Evolutionary conservation across 2,888 invertebrate species (phyloP), one percentile per base, ranked within the genome.

Genomic region (Thereva unica): DNA sequence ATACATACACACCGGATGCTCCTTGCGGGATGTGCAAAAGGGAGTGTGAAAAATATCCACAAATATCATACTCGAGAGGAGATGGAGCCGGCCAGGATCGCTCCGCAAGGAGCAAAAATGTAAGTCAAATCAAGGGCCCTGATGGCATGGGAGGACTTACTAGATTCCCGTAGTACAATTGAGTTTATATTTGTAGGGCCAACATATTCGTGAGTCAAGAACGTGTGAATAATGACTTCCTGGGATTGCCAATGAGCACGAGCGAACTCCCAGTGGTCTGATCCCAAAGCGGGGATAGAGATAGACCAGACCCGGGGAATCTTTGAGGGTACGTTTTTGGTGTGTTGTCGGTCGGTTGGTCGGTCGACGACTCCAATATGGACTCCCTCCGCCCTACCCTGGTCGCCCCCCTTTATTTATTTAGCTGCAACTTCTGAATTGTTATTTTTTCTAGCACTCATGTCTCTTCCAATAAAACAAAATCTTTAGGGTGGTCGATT

Each of bases 401-500:
- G 1, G 23, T 2, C 2, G 45, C 35, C n/a, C 12, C 57, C 44
- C n/a, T 47, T 44, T 59, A 47, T 59, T 59, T 59, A 59, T 59
- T 59, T 59, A 59, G 45, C 57, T 37, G 45, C 57, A 12, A 59
- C 45, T 47, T 47, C 47, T 38, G 47, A 35, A 23, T 50, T 47
- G 61, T 50, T 61, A 50, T 50, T 61, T 61, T 61, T 61, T 47
- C 50, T 50, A 61, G 23, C 50, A 61, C 50, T 61, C 49, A 40
- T 50, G 41, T 40, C 23, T n/a, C 50, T 40, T 49, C 40, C 45
- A 47, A 47, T 41, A 61, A 61, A 61, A 61, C 50, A 61, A 61
- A 61, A 50, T 49, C 61, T 50, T 61, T 45, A 47, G 37, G 59
- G 49, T 59, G 45, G 61, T 61, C 61, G 61, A 61, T 61, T 50